Base-by-base conservation (phyloP, 2,888 invertebrate genomes). In the Protodeltote pygarga region DNA sequence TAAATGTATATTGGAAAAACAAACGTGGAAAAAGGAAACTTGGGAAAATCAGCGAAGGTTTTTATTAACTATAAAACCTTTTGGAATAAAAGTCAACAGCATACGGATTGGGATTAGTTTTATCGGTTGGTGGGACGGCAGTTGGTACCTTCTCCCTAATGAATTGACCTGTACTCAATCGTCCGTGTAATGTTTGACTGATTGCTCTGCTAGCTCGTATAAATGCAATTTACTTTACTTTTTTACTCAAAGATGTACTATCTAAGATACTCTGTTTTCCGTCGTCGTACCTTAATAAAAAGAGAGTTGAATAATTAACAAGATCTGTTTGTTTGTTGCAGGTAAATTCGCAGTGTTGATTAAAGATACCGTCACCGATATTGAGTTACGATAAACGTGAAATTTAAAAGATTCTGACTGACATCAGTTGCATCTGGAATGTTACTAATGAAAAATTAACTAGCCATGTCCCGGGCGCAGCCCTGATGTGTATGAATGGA, bases 161-260 rank as follows among this genome's bases (percentile, higher is more conserved):
- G 76, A 76, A 67, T 71, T 69, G 76, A 66, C 59, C 66, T 59
- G 63, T 38, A 59, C 53, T 48, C 65, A 65, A 74, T 73, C 65
- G 68, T 20, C 61, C 63, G 62, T 65, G 55, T 75, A 48, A 69
- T 69, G 41, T 53, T 57, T 51, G 47, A 71, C 65, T 50, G 71
- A 71, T 67, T 50, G 49, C 57, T 49, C 44, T 29, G 34, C 38
- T 9, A 33, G 35, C 65, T 33, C 31, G 40, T 29, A 13, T 31
- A 9, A 27, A 34, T 29, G 41, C 21, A 29, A 65, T 53, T 53
- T 39, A 48, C 25, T 63, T 45, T 19, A 27, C 24, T 52, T 53
- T 41, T 28, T 25, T 33, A 33, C 38, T 44, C 11, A 44, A 37
- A 20, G 14, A 24, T 27, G 13, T 37, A 15, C 28, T 25, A 8